These are phyloP conservation scores for Aphelenchoides avenae DNA, from an alignment of 1,140 invertebrate species.

Conservation along the genomic window DNA sequence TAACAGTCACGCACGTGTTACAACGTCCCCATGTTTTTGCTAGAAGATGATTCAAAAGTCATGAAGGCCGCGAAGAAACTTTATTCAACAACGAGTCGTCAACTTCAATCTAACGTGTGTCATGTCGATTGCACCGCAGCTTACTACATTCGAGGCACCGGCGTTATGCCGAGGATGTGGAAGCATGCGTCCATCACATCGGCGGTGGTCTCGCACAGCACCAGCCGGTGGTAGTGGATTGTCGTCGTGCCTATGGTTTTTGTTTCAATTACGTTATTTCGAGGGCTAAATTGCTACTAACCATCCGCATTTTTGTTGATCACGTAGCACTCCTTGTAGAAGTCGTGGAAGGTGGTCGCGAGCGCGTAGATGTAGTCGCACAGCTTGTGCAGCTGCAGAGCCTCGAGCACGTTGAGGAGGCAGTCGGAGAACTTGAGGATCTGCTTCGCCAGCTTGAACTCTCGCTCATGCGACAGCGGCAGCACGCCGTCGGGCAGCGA, in stretches of 20 bases:
- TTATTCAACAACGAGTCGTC: too few species aligned
- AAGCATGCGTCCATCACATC: conserved; percentile 80
- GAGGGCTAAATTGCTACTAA: conserved; percentile 3
- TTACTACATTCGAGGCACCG: too few species aligned
- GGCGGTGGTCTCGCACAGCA: conserved; percentile 87
- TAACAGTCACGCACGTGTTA: too few species aligned
- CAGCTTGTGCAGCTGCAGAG: conserved; percentile 72
- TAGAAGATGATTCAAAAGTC: too few species aligned
- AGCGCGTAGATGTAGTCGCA: conserved; percentile 96
- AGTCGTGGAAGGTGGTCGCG: conserved; percentile 84
- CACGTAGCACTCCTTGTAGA: conserved; percentile 96
- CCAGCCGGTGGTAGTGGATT: conserved; percentile 78
- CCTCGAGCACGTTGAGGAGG: conserved; percentile 74
- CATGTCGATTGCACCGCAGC: too few species aligned
- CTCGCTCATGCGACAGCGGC: conserved; percentile 79
- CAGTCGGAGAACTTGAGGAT: conserved; percentile 68
- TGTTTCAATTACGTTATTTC: too few species aligned
- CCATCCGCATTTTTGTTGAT: conserved; percentile 75
- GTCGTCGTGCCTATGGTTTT: too few species aligned
- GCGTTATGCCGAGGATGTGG: conserved; percentile 82
- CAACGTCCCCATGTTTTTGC: too few species aligned
- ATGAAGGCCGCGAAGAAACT: too few species aligned
- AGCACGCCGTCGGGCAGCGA: conserved; percentile 9
- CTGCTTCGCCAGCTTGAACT: conserved; percentile 87
- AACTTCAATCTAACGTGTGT: too few species aligned